Conservation (phyloP, 2,888 invertebrate genomes). For the Cheilosia vulpina region DNA sequence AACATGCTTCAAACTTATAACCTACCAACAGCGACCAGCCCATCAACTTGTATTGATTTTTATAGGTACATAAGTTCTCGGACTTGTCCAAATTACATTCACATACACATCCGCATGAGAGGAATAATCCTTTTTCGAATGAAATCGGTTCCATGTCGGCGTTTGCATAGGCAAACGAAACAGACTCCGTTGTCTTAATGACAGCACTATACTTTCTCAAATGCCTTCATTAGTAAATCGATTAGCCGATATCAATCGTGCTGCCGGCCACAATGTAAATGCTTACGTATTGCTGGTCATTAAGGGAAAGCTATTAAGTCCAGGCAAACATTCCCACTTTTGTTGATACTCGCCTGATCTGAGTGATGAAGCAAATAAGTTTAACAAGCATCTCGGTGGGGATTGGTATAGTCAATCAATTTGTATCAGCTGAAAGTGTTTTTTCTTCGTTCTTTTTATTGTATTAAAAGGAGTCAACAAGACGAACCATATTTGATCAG, state of each 20-base stretch:
- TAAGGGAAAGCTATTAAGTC: constrained; percentile 16
- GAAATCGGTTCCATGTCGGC: constrained; percentile 1
- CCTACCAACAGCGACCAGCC: not conserved
- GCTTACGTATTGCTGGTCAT: constrained; percentile 47
- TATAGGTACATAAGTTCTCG: too few species aligned
- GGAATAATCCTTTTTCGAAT: constrained; percentile 26
- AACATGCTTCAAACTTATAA: constrained; percentile 24
- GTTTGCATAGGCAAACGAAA: not conserved
- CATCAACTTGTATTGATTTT: too few species aligned
- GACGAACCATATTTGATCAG: not conserved
- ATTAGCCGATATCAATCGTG: constrained; percentile 62
- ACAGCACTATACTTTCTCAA: constrained; percentile 37
- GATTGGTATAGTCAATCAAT: too few species aligned
- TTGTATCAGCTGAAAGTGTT: too few species aligned
- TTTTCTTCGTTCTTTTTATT: too few species aligned
- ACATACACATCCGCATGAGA: not conserved
- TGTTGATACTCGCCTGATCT: not conserved
- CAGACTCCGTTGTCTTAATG: constrained; percentile 41
- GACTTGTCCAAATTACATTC: too few species aligned
- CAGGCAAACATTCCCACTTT: not conserved
- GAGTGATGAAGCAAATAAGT: not conserved
- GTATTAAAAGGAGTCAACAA: not conserved
- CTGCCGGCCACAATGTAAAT: constrained; percentile 37
- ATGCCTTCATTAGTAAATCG: constrained; percentile 55
- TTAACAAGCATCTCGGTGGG: not conserved